Percentiles rank a stretch among this genome's conserved stretches.
phyloP scores from a whole-genome alignment of 1,140 invertebrate genomes.

The Hycleus phaleratus region DNA sequence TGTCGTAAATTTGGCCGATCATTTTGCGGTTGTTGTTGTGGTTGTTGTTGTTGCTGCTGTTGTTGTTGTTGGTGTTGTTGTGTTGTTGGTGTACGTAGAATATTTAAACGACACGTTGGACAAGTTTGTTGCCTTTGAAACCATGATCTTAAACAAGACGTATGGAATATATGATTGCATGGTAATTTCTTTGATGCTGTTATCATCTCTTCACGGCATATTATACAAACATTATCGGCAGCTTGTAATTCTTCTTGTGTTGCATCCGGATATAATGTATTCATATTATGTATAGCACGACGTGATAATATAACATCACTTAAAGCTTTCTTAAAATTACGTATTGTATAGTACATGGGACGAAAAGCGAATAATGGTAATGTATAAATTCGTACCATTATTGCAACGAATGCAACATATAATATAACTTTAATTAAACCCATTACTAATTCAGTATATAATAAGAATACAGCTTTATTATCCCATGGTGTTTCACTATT shows the following conservation, averaged over 20 bases:
- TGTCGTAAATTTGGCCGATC: constrained; percentile 27
- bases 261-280: constrained; percentile 94
- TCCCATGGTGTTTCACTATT: constrained; percentile 98
- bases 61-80: constrained; percentile 36
- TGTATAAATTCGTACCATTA: constrained; percentile 94
- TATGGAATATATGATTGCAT: constrained; percentile 99
- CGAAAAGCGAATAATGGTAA: constrained; percentile 96
- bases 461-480: constrained; percentile 94
- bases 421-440: constrained; percentile 84
- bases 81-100: constrained; percentile 62
- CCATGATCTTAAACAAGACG: constrained; percentile 94
- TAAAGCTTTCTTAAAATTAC: constrained; percentile 96
- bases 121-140: constrained; percentile 99
- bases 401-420: constrained; percentile 88
- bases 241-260: constrained; percentile 87
- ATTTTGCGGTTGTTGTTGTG: constrained; percentile 33
- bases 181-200: constrained; percentile 92
- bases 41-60: constrained; percentile 37
- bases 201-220: constrained; percentile 91
- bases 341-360: constrained; percentile 97
- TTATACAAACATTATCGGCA: constrained; percentile 98
- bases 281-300: constrained; percentile 96
- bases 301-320: constrained; percentile 97
- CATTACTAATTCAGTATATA: constrained; percentile 95
- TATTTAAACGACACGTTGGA: constrained; percentile 96